Evolutionary conservation across 2,888 invertebrate species (phyloP).

Genomic region (Cabera pusaria): DNA sequence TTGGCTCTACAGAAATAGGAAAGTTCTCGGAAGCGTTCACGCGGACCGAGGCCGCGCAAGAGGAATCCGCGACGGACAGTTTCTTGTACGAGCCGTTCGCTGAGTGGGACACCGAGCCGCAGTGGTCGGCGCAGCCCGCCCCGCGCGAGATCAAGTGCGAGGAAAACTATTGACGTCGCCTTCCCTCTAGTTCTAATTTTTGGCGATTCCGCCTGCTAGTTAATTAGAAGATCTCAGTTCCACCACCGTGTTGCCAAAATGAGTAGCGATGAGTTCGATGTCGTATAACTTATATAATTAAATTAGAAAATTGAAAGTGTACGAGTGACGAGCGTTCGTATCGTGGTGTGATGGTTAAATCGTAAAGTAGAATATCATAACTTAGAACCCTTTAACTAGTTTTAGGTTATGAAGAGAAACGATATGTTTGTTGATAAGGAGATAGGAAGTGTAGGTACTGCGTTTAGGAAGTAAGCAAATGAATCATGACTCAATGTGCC

Average conservation of each 20-base stretch:
- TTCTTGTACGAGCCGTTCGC: slow-evolving; percentile 68
- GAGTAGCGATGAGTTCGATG: slow-evolving; percentile 67
- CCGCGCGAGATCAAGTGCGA: slow-evolving; percentile 75
- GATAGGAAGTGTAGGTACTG: slow-evolving; percentile 63
- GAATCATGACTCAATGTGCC: slow-evolving; percentile 80
- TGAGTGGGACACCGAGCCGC: slow-evolving; percentile 72
- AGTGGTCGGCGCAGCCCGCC: slow-evolving; percentile 66
- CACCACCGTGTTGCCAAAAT: slow-evolving; percentile 82
- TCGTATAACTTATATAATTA: slow-evolving; percentile 72
- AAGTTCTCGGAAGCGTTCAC: slow-evolving; percentile 90
- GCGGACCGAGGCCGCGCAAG: slow-evolving; percentile 79
- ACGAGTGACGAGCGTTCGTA: slow-evolving; percentile 60
- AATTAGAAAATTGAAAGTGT: slow-evolving; percentile 71
- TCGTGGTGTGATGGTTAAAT: slow-evolving; percentile 78
- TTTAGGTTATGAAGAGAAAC: slow-evolving; percentile 64
- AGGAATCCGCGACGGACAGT: slow-evolving; percentile 60
- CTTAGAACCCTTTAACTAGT: slow-evolving; percentile 70
- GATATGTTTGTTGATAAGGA: slow-evolving; percentile 50
- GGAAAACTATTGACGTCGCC: slow-evolving; percentile 67
- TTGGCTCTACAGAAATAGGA: slow-evolving; percentile 94
- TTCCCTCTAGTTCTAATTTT: slow-evolving; percentile 61
- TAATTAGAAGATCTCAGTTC: slow-evolving; percentile 77
- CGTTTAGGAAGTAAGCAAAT: slow-evolving; percentile 65
- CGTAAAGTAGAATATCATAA: slow-evolving; percentile 55
- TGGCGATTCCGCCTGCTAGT: slow-evolving; percentile 67